Evolutionary conservation across 1,140 invertebrate genomes (phyloP), one percentile per base, ranked within the genome.

Genomic region (Monomorium pharaonis): DNA sequence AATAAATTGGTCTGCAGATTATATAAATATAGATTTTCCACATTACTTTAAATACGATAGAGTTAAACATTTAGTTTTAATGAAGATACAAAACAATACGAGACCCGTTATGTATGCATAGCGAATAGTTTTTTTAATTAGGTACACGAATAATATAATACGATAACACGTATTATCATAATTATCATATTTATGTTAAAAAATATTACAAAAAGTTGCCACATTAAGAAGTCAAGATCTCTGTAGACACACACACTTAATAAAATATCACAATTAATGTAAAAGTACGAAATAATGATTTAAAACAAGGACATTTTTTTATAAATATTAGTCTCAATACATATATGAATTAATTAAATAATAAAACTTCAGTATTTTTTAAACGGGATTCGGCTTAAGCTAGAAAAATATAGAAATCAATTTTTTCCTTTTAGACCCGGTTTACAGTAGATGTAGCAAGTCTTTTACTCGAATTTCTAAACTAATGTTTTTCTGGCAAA

Each of bases 41-140:
- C 97, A 97, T 93, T 98, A 97, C 95, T 98, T 98, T 90, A 96
- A 96, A 7, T 98, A 98, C 91, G 97, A 98, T 75, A 95, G 97
- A 75, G 96, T 97, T 1, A 97, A 97, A 90, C 96, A 98, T 90
- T 94, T 98, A 80, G 96, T 98, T 18, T 92, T 98, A 54, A 97
- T 97, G 96, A 96, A 97, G 94, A 97, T 98, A 84, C 69, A 89
- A 77, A 94, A 88, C 49, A 85, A 80, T 47, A 56, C 16, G 27
- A 74, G 18, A 51, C 47, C 78, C 33, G 44, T 83, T 74, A 37
- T 42, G 21, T 47, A 37, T 33, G 24, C 24, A 21, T 83, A 83
- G n/a, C 37, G 27, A 74, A 72, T 21, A 70, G 3, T 54, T 60
- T 24, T n/a, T 54, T 58, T 44, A 83, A 86, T 72, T 56, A 72